Evolutionary conservation across 2,113 vertebrate genomes (phyloP).

Genomic region (Mirounga angustirostris): DNA sequence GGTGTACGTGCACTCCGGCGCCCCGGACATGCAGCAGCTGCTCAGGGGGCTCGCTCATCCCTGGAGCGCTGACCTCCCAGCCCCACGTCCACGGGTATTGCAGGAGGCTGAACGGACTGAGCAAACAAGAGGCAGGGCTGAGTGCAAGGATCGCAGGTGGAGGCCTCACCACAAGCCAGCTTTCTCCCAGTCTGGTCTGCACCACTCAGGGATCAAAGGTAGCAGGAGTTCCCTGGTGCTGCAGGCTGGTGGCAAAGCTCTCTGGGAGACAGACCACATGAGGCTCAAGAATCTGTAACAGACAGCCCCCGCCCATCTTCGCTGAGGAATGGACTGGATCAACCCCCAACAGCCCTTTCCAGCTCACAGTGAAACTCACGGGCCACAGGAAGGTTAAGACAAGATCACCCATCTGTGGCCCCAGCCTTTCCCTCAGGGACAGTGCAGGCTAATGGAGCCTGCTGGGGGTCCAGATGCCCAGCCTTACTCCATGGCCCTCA

Average conservation of each 20-base stretch:
- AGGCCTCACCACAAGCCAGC: background rate
- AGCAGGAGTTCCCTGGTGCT: background rate
- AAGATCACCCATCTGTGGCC: background rate
- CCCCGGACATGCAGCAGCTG: background rate
- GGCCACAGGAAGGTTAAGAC: background rate
- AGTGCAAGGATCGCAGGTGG: background rate
- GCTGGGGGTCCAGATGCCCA: background rate
- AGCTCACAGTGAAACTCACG: background rate
- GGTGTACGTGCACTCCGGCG: background rate
- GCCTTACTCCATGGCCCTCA: background rate
- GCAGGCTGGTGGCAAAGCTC: background rate
- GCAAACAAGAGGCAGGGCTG: background rate
- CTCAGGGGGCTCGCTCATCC: background rate
- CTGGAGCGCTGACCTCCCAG: background rate
- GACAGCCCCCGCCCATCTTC: background rate
- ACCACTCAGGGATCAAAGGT: background rate
- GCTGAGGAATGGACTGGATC: background rate
- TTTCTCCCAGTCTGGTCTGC: background rate
- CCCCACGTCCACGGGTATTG: background rate
- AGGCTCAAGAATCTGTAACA: conserved; percentile 53
- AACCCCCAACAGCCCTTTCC: background rate
- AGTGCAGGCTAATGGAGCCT: background rate
- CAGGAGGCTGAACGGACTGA: background rate
- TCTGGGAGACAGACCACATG: background rate
- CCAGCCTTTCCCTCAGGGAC: background rate